These are phyloP conservation scores for Silurus asotus DNA, from an alignment of 2,113 vertebrate species.

Conservation along the genomic window DNA sequence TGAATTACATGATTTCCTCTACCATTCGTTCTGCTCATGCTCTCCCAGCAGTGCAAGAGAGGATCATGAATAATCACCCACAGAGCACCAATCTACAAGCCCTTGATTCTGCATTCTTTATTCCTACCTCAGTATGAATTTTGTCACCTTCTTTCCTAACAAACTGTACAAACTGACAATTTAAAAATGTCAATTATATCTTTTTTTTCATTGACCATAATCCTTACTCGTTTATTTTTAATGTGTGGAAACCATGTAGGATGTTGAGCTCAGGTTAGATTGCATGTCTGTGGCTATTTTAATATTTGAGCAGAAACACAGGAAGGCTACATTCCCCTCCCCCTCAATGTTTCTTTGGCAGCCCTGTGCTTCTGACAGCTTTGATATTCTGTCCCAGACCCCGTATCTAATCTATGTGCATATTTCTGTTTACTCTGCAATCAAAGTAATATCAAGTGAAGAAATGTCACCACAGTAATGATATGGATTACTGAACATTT, in stretches of 20 bases:
- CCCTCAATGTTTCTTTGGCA: conserved; percentile 36
- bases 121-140: neutral
- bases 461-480: conserved; percentile 27
- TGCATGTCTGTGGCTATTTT: conserved; percentile 14
- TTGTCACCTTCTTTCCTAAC: neutral
- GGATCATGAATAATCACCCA: conserved; percentile 36
- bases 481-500: conserved; percentile 12
- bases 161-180: neutral
- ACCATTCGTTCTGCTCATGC: conserved; percentile 45
- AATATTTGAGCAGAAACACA: conserved; percentile 23
- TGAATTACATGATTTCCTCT: conserved; percentile 50
- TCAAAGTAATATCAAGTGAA: conserved; percentile 23
- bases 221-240: neutral
- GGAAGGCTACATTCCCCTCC: conserved; percentile 1
- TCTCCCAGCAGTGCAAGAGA: conserved; percentile 34
- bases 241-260: neutral
- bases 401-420: conserved; percentile 16
- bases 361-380: conserved; percentile 26
- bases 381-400: conserved; percentile 43
- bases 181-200: neutral
- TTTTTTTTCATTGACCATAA: neutral
- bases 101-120: conserved; percentile 1
- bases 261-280: conserved; percentile 13
- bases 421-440: conserved; percentile 34
- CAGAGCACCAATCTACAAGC: conserved; percentile 6